phyloP scores from a whole-genome alignment of 2,888 invertebrate species.

The Nebria brevicollis region DNA sequence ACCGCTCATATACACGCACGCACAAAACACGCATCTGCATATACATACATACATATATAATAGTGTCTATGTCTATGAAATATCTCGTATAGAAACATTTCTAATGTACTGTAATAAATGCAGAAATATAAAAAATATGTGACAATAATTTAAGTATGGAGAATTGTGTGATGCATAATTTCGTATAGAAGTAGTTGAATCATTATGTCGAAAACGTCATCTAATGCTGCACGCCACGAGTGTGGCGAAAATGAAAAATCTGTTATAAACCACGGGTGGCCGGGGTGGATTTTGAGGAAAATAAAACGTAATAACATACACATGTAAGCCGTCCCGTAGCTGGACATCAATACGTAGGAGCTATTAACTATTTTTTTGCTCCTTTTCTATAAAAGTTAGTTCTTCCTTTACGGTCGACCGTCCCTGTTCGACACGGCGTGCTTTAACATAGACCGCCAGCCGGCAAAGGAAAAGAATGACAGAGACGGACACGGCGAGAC shows the following conservation, averaged over 20 bases:
- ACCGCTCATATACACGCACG: neutral
- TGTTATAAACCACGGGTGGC: neutral
- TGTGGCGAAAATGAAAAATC: neutral
- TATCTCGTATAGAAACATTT: no score
- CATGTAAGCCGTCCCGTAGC: conserved; percentile 7
- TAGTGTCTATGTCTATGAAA: no score
- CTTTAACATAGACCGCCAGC: conserved; percentile 20
- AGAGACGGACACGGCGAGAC: conserved; percentile 49
- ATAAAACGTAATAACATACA: neutral
- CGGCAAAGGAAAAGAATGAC: conserved; percentile 29
- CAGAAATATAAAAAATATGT: no score
- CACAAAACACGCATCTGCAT: neutral
- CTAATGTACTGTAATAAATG: neutral
- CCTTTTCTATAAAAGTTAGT: conserved; percentile 24
- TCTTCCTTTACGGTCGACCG: conserved; percentile 33
- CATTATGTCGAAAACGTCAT: no score
- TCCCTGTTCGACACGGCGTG: conserved; percentile 34
- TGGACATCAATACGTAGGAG: conserved; percentile 35
- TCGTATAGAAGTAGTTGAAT: no score
- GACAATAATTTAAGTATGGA: no score
- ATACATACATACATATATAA: no score
- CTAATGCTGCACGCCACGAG: no score
- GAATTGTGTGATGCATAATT: no score
- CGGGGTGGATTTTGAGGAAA: neutral
- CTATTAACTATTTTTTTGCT: conserved; percentile 39